phyloP scores from a whole-genome alignment of 2,113 vertebrate genomes.

The pig (Sus scrofa) region DNA sequence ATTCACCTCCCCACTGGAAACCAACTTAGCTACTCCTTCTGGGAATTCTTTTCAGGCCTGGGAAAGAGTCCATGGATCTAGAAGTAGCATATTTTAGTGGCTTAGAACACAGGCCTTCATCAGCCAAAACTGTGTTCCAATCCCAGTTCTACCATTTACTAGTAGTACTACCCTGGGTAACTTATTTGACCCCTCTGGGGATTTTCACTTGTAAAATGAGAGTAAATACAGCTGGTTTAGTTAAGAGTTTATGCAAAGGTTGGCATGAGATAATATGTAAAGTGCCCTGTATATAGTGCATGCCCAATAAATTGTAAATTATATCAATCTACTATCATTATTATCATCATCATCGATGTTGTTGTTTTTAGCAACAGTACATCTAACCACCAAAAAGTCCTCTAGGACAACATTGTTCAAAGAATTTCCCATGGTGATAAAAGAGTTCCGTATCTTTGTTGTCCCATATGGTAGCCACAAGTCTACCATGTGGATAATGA shows the following conservation, averaged over 20 bases:
- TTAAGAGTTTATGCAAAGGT: not conserved
- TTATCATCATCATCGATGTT: fast-evolving
- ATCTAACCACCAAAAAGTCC: not conserved
- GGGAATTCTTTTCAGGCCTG: not conserved
- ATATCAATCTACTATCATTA: fast-evolving
- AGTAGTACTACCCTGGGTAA: not conserved
- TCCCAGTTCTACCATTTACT: not conserved
- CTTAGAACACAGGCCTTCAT: not conserved
- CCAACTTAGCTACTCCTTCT: not conserved
- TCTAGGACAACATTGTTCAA: not conserved
- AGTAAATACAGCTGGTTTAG: not conserved
- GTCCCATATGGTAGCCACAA: not conserved
- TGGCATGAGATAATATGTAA: not conserved
- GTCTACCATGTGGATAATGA: fast-evolving
- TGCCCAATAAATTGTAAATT: too few species aligned
- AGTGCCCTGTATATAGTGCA: too few species aligned
- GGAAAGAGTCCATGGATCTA: not conserved
- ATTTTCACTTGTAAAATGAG: not conserved
- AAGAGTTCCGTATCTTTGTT: not conserved
- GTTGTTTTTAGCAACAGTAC: not conserved
- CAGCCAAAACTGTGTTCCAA: not conserved
- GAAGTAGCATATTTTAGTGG: not conserved
- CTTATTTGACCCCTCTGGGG: not conserved
- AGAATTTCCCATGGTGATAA: not conserved
- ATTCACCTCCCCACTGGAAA: not conserved